Conservation (phyloP, 1,140 invertebrate genomes). For the Paraescarpia echinospica region DNA sequence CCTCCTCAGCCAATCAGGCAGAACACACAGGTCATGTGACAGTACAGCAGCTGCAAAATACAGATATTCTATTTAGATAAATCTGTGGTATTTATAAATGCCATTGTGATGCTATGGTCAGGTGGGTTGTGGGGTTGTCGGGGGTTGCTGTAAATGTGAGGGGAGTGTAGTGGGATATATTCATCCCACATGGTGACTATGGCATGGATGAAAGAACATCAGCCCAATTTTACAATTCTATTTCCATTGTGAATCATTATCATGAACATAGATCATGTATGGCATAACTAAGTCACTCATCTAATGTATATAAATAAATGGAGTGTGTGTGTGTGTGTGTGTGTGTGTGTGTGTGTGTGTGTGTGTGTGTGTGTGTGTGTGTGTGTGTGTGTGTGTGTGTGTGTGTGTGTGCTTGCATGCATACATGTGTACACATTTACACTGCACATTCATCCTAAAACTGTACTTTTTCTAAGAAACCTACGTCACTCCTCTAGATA, state of each 20-base stretch:
- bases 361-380: no score
- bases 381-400: no score
- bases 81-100: background rate
- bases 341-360: no score
- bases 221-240: background rate
- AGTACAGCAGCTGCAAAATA: background rate
- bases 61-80: background rate
- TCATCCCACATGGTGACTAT: background rate
- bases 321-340: background rate
- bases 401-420: no score
- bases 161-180: background rate
- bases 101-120: background rate
- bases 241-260: background rate
- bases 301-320: background rate
- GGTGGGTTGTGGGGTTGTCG: background rate
- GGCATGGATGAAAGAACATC: background rate
- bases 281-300: background rate
- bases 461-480: background rate
- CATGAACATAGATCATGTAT: background rate
- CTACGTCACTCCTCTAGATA: background rate
- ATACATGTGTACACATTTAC: background rate
- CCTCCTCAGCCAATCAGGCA: background rate
- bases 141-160: background rate
- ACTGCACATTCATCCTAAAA: background rate
- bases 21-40: background rate